Evolutionary conservation across 2,888 invertebrate species (phyloP).

Genomic region (Tiliacea citrago): DNA sequence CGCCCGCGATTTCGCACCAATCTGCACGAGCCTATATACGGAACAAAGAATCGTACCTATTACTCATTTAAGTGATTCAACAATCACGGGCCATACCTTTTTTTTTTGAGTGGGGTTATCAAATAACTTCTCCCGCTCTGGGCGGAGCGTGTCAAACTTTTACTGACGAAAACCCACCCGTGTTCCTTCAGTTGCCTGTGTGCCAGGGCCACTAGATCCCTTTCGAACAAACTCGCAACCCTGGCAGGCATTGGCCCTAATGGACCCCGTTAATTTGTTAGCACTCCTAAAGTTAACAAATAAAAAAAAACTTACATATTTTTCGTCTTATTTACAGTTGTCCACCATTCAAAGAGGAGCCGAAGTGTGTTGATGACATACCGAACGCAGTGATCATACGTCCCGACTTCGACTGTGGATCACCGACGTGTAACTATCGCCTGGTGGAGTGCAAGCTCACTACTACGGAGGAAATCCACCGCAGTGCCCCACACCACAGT

Average conservation of each 20-base stretch:
- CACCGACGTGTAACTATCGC: slow-evolving; percentile 86
- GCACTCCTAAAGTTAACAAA: not conserved
- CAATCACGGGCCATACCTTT: no score
- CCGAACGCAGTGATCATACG: slow-evolving; percentile 83
- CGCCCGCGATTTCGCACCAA: no score
- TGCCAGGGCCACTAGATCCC: no score
- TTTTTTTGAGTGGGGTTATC: no score
- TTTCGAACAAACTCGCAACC: no score
- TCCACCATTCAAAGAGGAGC: slow-evolving; percentile 86
- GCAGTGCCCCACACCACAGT: slow-evolving; percentile 71
- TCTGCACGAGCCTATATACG: no score
- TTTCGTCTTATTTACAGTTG: slow-evolving; percentile 76
- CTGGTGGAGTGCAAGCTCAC: slow-evolving; percentile 88
- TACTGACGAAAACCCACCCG: no score
- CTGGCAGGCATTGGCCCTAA: no score
- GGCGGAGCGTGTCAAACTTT: no score
- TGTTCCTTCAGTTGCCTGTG: no score
- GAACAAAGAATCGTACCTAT: not conserved
- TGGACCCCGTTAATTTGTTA: no score
- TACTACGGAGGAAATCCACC: slow-evolving; percentile 84
- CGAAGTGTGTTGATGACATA: slow-evolving; percentile 81
- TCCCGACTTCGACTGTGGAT: slow-evolving; percentile 85
- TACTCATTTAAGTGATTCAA: not conserved
- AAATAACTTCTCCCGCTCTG: no score
- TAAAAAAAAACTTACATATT: not conserved